Evolutionary conservation across 2,797 vertebrate species (phyloP), one percentile per base, ranked within the genome.

Genomic region (Falco cherrug): DNA sequence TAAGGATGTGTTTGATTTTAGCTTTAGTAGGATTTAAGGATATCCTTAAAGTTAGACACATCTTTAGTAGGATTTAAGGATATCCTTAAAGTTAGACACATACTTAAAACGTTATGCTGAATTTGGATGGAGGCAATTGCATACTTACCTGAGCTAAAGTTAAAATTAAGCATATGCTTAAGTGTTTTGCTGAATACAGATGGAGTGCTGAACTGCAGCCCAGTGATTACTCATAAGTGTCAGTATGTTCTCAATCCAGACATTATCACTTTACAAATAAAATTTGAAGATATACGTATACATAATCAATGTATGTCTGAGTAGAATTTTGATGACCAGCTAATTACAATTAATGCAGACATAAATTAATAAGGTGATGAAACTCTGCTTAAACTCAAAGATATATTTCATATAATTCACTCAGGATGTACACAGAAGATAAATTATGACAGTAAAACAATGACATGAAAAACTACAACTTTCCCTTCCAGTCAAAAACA

Each of bases 251-350:
- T 95, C 94, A 87, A 95, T 91, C 60, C 90, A 95, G 94, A 96
- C 96, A 96, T 96, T 85, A 94, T 80, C 95, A 89, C 90, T 94
- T 93, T 87, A 97, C 94, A 95, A 96, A 96, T 95, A 95, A 95
- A 97, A 95, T 90, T 90, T 92, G 78, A 96, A 92, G 93, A 93
- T 88, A 95, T 33, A 56, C 79, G 79, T 91, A 91, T 91, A 96
- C 64, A 82, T 94, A 96, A 97, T 92, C 93, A 94, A 94, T 80
- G 81, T 95, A 93, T 92, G 68, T 81, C 84, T 97, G 91, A 91
- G 80, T 4, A 93, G 95, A 97, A 97, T 97, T 93, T 93, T 97
- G 88, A 97, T 95, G 94, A 93, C 90, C 84, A 61, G 35, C n/a
- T 83, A 88, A 95, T 96, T 94, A 73, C 51, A 74, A 87, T 84